Evolutionary conservation across 2,888 invertebrate species (phyloP).

Genomic region (Scaptomyza flava): DNA sequence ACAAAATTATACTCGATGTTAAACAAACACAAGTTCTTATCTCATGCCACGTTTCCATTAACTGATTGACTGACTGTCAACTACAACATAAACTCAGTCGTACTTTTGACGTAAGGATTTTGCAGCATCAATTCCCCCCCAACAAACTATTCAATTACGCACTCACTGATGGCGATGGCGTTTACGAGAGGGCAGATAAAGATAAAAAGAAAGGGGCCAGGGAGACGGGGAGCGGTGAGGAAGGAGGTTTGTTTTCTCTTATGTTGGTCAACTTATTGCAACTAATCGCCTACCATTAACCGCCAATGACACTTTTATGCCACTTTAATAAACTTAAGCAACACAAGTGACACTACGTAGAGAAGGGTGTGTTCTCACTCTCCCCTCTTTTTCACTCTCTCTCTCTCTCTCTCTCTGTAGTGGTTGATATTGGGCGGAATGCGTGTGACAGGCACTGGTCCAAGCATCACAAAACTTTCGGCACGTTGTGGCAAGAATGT

Average conservation of each 20-base stretch:
- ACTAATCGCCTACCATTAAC: constrained; percentile 75
- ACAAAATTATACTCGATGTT: not conserved
- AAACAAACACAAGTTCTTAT: not conserved
- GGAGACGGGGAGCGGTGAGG: not conserved
- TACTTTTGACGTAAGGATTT: constrained; percentile 18
- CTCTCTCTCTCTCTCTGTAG: constrained; percentile 3
- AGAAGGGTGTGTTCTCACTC: not conserved
- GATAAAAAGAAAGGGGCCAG: not conserved
- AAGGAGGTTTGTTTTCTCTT: not conserved
- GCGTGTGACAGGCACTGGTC: constrained; percentile 60
- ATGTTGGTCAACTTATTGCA: constrained; percentile 59
- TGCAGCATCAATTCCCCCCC: not conserved
- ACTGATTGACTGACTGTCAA: constrained; percentile 27
- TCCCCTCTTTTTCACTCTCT: too few species aligned
- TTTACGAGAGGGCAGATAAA: not conserved
- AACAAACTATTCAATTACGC: constrained; percentile 49
- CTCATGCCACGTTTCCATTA: constrained; percentile 11
- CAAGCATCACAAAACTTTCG: constrained; percentile 62
- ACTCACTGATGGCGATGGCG: constrained; percentile 25
- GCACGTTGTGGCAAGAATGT: constrained; percentile 68
- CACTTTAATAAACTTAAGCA: constrained; percentile 79
- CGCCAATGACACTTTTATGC: constrained; percentile 80
- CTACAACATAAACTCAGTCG: not conserved
- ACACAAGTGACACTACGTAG: constrained; percentile 43
- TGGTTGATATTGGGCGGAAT: constrained; percentile 18